A percentile compares a stretch with the other conserved stretches of the same genome.
Evolutionary conservation across 2,113 vertebrate species (phyloP).

Genomic region (Gavialis gangeticus): DNA sequence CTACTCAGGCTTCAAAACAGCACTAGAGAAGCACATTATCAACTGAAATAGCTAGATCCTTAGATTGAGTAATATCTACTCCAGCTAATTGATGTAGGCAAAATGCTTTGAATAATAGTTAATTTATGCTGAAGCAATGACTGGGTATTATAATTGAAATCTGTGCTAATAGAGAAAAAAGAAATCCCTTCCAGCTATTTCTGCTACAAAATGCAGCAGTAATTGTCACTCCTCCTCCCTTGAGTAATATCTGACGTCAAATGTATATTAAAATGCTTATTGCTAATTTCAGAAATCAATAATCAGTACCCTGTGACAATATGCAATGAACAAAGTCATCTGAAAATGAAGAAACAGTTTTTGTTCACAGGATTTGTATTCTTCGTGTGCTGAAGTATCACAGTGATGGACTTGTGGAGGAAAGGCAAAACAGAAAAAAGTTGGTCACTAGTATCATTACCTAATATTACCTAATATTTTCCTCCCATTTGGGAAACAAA

Average conservation of each 20-base stretch:
- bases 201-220: slow-evolving; percentile 58
- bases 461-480: not conserved
- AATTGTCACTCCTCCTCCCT: slow-evolving; percentile 62
- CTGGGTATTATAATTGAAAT: slow-evolving; percentile 69
- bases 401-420: not conserved
- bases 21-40: slow-evolving; percentile 75
- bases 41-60: slow-evolving; percentile 70
- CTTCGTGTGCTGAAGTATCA: slow-evolving; percentile 50
- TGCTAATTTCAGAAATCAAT: slow-evolving; percentile 77
- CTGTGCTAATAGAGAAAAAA: slow-evolving; percentile 70
- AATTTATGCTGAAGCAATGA: slow-evolving; percentile 78
- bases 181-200: slow-evolving; percentile 73
- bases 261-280: slow-evolving; percentile 54
- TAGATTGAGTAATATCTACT: slow-evolving; percentile 65
- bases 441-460: not conserved
- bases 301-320: slow-evolving; percentile 65
- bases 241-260: slow-evolving; percentile 64
- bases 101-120: slow-evolving; percentile 74
- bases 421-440: not conserved
- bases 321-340: slow-evolving; percentile 56
- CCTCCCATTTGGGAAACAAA: not conserved
- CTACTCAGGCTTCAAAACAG: slow-evolving; percentile 53
- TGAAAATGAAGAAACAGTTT: slow-evolving; percentile 35
- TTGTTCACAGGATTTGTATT: slow-evolving; percentile 21
- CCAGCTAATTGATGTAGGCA: slow-evolving; percentile 56